phyloP scores from a whole-genome alignment of 1,140 invertebrate genomes.

The Drosophila lini region DNA sequence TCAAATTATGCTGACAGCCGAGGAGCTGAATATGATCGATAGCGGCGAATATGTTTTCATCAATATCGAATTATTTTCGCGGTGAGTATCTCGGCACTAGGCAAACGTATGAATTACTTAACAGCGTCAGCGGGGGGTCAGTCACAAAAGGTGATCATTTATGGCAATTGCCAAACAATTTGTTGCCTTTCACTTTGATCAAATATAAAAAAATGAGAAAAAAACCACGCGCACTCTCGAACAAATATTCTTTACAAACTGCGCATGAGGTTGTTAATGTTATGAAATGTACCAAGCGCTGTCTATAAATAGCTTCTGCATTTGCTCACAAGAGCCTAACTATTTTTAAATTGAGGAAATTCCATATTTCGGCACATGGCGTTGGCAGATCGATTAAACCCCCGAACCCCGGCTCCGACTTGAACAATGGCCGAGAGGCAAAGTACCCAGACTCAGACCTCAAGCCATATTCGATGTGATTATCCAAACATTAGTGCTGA shows the following conservation, averaged over 20 bases:
- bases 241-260: conserved; percentile 74
- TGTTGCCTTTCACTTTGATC: conserved; percentile 72
- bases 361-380: conserved; percentile 68
- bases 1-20: conserved; percentile 95
- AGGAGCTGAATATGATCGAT: conserved; percentile 96
- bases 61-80: conserved; percentile 97
- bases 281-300: conserved; percentile 61
- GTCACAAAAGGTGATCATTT: conserved; percentile 58
- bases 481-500: conserved; percentile 49
- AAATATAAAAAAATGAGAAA: conserved; percentile 31
- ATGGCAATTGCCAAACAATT: conserved; percentile 68
- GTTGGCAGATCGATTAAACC: conserved; percentile 53
- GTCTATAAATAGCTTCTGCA: conserved; percentile 63
- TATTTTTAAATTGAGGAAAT: conserved; percentile 78
- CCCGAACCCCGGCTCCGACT: conserved; percentile 12
- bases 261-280: conserved; percentile 71
- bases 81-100: conserved; percentile 87
- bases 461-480: conserved; percentile 45
- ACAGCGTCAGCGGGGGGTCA: conserved; percentile 19
- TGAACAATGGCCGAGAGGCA: conserved; percentile 10
- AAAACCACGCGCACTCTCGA: conserved; percentile 63
- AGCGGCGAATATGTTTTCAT: conserved; percentile 99
- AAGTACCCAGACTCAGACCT: conserved; percentile 13
- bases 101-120: conserved; percentile 44
- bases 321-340: conserved; percentile 45